These are phyloP conservation scores for Carapus acus DNA, from an alignment of 2,797 vertebrate species.

Conservation along the genomic window DNA sequence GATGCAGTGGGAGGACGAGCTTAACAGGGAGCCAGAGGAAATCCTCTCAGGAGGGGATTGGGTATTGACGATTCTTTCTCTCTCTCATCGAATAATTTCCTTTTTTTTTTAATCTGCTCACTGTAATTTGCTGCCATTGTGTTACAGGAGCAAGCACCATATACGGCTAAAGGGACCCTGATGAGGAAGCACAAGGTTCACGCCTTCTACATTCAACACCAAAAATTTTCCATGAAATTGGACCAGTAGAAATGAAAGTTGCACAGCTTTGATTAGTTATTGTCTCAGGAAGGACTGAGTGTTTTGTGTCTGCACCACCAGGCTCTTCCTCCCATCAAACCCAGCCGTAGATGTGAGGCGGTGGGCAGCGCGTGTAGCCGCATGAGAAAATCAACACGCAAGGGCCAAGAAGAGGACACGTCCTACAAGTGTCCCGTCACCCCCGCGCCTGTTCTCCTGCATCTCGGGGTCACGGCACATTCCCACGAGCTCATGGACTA, in stretches of 20 bases:
- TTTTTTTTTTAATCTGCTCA: not conserved
- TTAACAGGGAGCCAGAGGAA: slow-evolving; percentile 68
- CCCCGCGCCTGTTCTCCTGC: slow-evolving; percentile 73
- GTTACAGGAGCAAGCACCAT: slow-evolving; percentile 42
- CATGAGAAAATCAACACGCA: slow-evolving; percentile 48
- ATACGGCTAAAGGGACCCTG: slow-evolving; percentile 26
- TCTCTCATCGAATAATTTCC: not conserved
- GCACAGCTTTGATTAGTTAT: too few relatives aligned
- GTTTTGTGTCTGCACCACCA: slow-evolving; percentile 41
- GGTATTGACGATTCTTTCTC: slow-evolving; percentile 33
- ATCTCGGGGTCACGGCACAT: slow-evolving; percentile 77
- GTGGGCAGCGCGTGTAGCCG: slow-evolving; percentile 32
- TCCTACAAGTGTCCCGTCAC: slow-evolving; percentile 70
- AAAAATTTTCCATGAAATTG: too few relatives aligned
- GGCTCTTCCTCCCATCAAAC: slow-evolving; percentile 83
- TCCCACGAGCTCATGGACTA: slow-evolving; percentile 74
- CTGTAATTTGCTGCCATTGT: not conserved
- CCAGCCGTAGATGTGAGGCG: slow-evolving; percentile 16
- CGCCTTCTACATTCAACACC: not conserved
- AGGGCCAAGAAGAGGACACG: slow-evolving; percentile 42
- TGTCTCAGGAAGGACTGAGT: too few relatives aligned
- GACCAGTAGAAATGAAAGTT: too few relatives aligned
- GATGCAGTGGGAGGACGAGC: slow-evolving; percentile 72
- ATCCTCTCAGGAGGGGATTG: slow-evolving; percentile 19
- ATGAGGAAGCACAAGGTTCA: slow-evolving; percentile 74